phyloP scores from a whole-genome alignment of 2,797 vertebrate species.

The Argentina silus region DNA sequence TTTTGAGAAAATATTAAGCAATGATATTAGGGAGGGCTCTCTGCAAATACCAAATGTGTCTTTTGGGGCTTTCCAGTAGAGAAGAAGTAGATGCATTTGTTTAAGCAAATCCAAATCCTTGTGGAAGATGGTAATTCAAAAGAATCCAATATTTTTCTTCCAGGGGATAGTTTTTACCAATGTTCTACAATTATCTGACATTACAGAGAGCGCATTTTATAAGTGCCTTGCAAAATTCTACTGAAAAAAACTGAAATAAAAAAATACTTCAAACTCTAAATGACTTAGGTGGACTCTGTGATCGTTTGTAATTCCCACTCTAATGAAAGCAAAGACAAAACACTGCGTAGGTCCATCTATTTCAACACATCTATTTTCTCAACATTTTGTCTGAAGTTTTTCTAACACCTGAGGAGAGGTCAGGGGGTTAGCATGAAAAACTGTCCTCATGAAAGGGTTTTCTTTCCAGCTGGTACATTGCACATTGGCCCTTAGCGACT shows the following conservation, averaged over 20 bases:
- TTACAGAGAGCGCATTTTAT: not conserved
- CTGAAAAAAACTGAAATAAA: not conserved
- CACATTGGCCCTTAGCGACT: not conserved
- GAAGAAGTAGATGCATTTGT: conserved; percentile 3
- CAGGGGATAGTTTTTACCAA: not conserved
- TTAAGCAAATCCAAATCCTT: conserved; percentile 37
- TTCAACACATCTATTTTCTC: not conserved
- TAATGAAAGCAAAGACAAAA: not conserved
- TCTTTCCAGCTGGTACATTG: conserved; percentile 24
- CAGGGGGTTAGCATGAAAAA: conserved; percentile 22
- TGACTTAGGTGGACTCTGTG: not conserved
- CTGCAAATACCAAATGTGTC: conserved; percentile 15
- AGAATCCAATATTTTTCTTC: conserved; percentile 22
- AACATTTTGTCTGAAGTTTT: conserved; percentile 11
- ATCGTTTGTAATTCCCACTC: not conserved
- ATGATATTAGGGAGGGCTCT: conserved; percentile 8
- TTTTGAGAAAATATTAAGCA: not conserved
- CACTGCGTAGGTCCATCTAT: not conserved
- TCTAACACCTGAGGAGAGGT: conserved; percentile 27
- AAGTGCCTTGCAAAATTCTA: too few relatives aligned
- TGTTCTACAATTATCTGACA: not conserved
- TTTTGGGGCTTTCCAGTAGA: conserved; percentile 2
- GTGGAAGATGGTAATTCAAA: conserved; percentile 42
- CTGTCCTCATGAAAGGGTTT: conserved; percentile 22
- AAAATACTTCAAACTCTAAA: not conserved